Percentiles rank a stretch among this genome's conserved stretches.
Conservation (phyloP, 2,797 vertebrate species). For the Sylvilagus floridanus region DNA sequence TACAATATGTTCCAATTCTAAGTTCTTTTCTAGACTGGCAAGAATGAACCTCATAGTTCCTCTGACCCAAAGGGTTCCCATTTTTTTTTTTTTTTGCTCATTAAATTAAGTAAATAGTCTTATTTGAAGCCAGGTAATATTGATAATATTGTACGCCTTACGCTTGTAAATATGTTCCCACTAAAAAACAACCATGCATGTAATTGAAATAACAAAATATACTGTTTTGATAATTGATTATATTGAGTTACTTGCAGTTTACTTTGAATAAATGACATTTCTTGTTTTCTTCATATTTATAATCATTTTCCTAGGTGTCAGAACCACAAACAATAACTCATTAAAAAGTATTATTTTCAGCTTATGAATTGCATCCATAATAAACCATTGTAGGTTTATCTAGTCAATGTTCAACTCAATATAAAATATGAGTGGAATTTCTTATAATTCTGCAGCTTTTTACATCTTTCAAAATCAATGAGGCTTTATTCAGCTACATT, state of each 20-base stretch:
- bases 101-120: background rate
- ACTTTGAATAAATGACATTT: slow-evolving; percentile 64
- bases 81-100: too few relatives aligned
- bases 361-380: slow-evolving; percentile 18
- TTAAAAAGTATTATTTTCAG: slow-evolving; percentile 63
- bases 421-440: slow-evolving; percentile 56
- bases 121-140: background rate
- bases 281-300: slow-evolving; percentile 54
- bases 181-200: background rate
- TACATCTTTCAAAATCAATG: slow-evolving; percentile 71
- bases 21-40: too few relatives aligned
- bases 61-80: too few relatives aligned
- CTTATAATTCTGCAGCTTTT: slow-evolving; percentile 51
- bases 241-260: background rate
- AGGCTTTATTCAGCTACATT: slow-evolving; percentile 25
- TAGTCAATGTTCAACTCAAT: background rate
- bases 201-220: background rate
- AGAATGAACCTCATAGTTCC: too few relatives aligned
- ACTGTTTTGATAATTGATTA: slow-evolving; percentile 16
- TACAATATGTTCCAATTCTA: too few relatives aligned
- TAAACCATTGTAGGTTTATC: slow-evolving; percentile 54
- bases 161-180: background rate
- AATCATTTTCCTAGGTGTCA: slow-evolving; percentile 45
- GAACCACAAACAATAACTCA: slow-evolving; percentile 52
- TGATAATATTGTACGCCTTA: background rate